Evolutionary conservation across 2,888 invertebrate genomes (phyloP).

Genomic region (Pseudolycoriella hygida): DNA sequence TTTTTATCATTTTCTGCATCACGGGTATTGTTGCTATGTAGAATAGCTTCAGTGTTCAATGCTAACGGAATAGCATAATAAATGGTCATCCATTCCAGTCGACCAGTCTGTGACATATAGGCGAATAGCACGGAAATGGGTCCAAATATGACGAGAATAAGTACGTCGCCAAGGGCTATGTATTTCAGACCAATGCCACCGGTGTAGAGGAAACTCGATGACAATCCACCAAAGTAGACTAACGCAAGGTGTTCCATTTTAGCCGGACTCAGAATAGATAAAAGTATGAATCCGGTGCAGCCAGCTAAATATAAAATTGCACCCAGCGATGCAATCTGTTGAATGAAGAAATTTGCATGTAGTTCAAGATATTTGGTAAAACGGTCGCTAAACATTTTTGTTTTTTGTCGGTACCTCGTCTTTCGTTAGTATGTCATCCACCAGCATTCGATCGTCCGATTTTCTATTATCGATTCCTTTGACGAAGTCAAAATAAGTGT

Average conservation of each 20-base stretch:
- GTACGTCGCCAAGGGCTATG: slow-evolving; percentile 82
- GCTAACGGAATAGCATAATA: slow-evolving; percentile 89
- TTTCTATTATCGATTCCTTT: slow-evolving; percentile 86
- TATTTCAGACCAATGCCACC: slow-evolving; percentile 93
- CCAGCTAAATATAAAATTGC: slow-evolving; percentile 76
- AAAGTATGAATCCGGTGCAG: slow-evolving; percentile 61
- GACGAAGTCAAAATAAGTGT: slow-evolving; percentile 89
- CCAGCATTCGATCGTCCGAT: slow-evolving; percentile 85
- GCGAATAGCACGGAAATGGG: slow-evolving; percentile 88
- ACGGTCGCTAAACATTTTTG: too few species aligned
- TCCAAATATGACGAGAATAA: slow-evolving; percentile 84
- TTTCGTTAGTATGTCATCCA: slow-evolving; percentile 76
- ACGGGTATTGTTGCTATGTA: slow-evolving; percentile 88
- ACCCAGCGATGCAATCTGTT: slow-evolving; percentile 70
- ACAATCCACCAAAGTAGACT: slow-evolving; percentile 87
- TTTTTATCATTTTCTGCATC: slow-evolving; percentile 75
- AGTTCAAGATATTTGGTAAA: not conserved
- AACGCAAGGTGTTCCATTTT: slow-evolving; percentile 88
- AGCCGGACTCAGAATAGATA: slow-evolving; percentile 68
- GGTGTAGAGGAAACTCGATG: slow-evolving; percentile 90
- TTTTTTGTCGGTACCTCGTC: slow-evolving; percentile 34
- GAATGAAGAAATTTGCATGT: too few species aligned
- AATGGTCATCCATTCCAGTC: slow-evolving; percentile 77
- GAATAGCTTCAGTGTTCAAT: slow-evolving; percentile 83
- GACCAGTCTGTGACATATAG: slow-evolving; percentile 81